Evolutionary conservation across 2,888 invertebrate species (phyloP).

Genomic region (Polyommatus icarus): DNA sequence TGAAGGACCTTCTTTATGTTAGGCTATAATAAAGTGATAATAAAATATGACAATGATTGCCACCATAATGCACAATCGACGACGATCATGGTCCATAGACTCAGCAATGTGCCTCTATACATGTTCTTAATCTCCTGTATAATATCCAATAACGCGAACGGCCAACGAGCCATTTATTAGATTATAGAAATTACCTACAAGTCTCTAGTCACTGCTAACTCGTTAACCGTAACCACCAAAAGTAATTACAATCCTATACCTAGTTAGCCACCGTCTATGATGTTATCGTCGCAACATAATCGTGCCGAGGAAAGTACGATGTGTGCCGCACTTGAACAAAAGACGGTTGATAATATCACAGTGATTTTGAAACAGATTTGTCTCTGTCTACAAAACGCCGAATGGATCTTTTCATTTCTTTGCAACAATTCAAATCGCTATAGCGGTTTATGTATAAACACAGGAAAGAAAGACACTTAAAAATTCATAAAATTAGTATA

Average conservation of each 20-base stretch:
- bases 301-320: neutral
- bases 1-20: too few relatives aligned
- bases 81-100: too few relatives aligned
- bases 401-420: neutral
- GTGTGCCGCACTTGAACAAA: neutral
- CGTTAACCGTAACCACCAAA: conserved; percentile 3
- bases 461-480: too few relatives aligned
- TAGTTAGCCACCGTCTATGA: neutral
- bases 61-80: too few relatives aligned
- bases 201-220: conserved; percentile 12
- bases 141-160: too few relatives aligned
- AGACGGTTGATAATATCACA: neutral
- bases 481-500: too few relatives aligned
- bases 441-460: neutral
- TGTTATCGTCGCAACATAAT: neutral
- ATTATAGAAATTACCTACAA: neutral
- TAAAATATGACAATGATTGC: too few relatives aligned
- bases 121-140: too few relatives aligned
- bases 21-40: too few relatives aligned
- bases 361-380: neutral
- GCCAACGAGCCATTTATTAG: too few relatives aligned
- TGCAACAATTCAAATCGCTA: neutral
- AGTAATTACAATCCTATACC: neutral
- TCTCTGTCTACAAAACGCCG: neutral
- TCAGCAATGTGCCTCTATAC: too few relatives aligned